Evolutionary conservation across 2,113 vertebrate species (phyloP).

Genomic region (Lipophrys pholis): DNA sequence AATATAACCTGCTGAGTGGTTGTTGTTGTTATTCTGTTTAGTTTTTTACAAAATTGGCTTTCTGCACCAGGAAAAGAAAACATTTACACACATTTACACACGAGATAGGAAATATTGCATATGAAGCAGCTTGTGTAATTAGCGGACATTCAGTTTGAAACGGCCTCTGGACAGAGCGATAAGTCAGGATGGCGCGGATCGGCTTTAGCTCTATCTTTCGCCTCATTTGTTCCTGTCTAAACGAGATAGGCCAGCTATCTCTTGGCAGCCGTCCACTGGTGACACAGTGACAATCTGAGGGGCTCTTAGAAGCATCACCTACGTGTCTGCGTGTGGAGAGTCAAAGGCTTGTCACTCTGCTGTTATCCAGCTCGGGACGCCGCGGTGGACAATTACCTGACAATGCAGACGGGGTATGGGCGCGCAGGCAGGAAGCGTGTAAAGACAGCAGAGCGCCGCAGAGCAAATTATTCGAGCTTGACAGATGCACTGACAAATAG

Average conservation of each 20-base stretch:
- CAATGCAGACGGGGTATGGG: slow-evolving; percentile 24
- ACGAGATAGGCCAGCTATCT: slow-evolving; percentile 60
- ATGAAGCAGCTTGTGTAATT: slow-evolving; percentile 30
- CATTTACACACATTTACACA: neutral
- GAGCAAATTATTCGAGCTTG: slow-evolving; percentile 21
- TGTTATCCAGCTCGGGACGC: slow-evolving; percentile 31
- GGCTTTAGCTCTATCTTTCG: slow-evolving; percentile 42
- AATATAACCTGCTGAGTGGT: slow-evolving; percentile 11
- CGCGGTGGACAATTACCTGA: slow-evolving; percentile 56
- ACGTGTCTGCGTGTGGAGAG: neutral
- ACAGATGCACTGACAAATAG: slow-evolving; percentile 40
- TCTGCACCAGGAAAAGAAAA: slow-evolving; percentile 12
- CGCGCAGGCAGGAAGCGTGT: neutral
- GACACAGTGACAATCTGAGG: slow-evolving; percentile 42
- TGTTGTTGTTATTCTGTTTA: too few species aligned
- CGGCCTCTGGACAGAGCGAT: slow-evolving; percentile 49
- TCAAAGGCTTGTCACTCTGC: slow-evolving; percentile 42
- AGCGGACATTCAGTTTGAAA: slow-evolving; percentile 33
- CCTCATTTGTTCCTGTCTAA: slow-evolving; percentile 71
- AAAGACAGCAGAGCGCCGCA: neutral
- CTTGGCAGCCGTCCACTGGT: slow-evolving; percentile 44
- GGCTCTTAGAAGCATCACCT: slow-evolving; percentile 53
- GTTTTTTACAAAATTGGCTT: too few species aligned
- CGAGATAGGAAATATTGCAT: slow-evolving; percentile 7
- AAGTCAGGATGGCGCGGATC: slow-evolving; percentile 51